phyloP scores from a whole-genome alignment of 2,113 vertebrate genomes.

The Rattus rattus region DNA sequence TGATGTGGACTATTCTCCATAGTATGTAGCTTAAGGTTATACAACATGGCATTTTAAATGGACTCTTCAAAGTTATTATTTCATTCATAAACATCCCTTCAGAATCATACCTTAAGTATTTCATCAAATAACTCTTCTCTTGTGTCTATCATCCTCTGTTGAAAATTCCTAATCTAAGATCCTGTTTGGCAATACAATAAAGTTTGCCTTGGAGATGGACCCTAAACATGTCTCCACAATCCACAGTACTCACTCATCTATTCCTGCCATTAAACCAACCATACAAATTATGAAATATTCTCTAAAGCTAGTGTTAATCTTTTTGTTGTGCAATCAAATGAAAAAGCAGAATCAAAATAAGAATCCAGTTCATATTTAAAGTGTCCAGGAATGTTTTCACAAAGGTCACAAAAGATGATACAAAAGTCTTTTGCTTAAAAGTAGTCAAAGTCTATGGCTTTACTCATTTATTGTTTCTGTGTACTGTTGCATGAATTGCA shows the following conservation, averaged over 20 bases:
- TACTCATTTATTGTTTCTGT: not conserved
- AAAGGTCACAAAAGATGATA: not conserved
- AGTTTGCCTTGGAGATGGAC: not conserved
- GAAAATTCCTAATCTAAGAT: not conserved
- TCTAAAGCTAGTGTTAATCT: not conserved
- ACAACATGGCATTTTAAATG: not conserved
- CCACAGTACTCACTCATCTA: not conserved
- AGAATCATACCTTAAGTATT: not conserved
- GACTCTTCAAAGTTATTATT: not conserved
- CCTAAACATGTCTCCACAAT: not conserved
- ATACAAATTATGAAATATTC: not conserved
- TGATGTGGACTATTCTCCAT: not conserved
- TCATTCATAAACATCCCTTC: not conserved
- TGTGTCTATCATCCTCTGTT: not conserved
- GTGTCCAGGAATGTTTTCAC: not conserved
- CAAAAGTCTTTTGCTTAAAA: not conserved
- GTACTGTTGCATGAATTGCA: not conserved
- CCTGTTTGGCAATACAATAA: not conserved
- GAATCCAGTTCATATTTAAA: not conserved
- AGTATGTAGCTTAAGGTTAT: not conserved
- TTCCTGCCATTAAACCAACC: not conserved
- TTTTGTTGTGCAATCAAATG: not conserved
- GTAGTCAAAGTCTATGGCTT: not conserved
- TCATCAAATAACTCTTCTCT: not conserved
- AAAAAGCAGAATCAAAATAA: not conserved